Conservation (phyloP, 2,797 vertebrate genomes). For the Nyctibius grandis region DNA sequence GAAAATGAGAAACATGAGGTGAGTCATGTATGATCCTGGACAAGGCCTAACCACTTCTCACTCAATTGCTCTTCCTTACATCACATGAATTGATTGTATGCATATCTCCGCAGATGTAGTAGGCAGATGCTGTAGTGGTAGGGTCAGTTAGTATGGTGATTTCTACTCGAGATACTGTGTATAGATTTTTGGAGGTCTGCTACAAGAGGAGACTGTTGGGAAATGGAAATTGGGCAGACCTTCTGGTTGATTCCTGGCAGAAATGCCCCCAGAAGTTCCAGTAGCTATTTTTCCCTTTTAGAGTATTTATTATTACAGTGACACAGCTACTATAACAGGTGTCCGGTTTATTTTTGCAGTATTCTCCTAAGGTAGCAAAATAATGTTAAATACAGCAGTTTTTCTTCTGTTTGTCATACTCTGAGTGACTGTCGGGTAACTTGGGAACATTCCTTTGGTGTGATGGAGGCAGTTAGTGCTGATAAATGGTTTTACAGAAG, state of each 20-base stretch:
- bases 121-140: background rate
- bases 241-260: background rate
- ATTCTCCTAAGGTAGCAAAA: background rate
- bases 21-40: background rate
- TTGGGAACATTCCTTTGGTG: background rate
- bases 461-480: background rate
- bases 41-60: background rate
- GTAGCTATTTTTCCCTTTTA: background rate
- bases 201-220: background rate
- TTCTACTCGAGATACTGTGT: background rate
- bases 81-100: background rate
- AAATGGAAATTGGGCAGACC: background rate
- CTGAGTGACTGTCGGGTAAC: background rate
- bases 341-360: background rate
- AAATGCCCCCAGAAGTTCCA: background rate
- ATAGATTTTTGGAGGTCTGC: background rate
- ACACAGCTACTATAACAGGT: background rate
- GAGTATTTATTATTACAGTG: background rate
- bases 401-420: background rate
- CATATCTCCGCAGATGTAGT: background rate
- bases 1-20: rapidly evolving
- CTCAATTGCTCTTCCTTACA: background rate
- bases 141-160: background rate
- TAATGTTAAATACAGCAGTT: background rate
- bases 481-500: background rate